These are phyloP conservation scores for Ylistrum balloti DNA, from an alignment of 1,140 invertebrate species.

Conservation along the genomic window DNA sequence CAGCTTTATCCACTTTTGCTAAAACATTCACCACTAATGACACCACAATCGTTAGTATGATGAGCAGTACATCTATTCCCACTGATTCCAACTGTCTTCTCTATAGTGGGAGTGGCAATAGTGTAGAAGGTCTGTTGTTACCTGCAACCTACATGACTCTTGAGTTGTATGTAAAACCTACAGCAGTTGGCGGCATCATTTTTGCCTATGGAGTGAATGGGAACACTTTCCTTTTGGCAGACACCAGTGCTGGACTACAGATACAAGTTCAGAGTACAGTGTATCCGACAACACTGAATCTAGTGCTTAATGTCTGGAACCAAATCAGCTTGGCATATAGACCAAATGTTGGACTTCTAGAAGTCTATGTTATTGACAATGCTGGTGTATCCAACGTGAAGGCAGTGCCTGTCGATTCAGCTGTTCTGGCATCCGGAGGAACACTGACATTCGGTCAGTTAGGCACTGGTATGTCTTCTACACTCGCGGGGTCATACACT, in stretches of 20 bases:
- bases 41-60: neutral
- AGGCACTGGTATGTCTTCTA: conserved; percentile 46
- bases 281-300: conserved; percentile 53
- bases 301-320: conserved; percentile 63
- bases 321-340: conserved; percentile 64
- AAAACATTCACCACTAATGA: conserved; percentile 40
- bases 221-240: conserved; percentile 53
- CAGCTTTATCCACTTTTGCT: conserved; percentile 52
- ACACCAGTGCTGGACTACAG: conserved; percentile 57
- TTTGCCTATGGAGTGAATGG: conserved; percentile 55
- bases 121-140: conserved; percentile 53
- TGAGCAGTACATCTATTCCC: conserved; percentile 45
- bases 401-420: conserved; percentile 48
- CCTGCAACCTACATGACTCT: conserved; percentile 62
- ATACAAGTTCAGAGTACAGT: conserved; percentile 54
- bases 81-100: conserved; percentile 62
- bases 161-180: conserved; percentile 68
- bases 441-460: conserved; percentile 62
- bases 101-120: conserved; percentile 63
- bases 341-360: conserved; percentile 48
- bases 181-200: conserved; percentile 58
- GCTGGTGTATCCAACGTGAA: conserved; percentile 58
- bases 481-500: conserved; percentile 52
- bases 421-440: conserved; percentile 61
- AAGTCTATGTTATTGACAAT: conserved; percentile 59